These are phyloP conservation scores for Microplitis demolitor DNA, from an alignment of 1,140 invertebrate species.

Conservation along the genomic window DNA sequence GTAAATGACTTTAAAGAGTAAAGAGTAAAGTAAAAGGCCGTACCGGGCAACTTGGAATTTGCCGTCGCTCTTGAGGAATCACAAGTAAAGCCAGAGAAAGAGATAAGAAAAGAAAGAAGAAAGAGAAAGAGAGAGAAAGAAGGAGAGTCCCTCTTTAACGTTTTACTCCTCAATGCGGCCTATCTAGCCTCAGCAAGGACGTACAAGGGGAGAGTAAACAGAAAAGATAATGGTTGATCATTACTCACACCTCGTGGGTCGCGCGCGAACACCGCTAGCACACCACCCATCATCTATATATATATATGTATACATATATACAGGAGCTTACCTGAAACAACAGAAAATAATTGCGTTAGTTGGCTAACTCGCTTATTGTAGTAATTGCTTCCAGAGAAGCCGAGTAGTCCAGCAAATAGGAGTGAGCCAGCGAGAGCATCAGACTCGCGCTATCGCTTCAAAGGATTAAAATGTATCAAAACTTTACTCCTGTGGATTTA, in stretches of 20 bases:
- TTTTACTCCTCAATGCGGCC: slow-evolving; percentile 19
- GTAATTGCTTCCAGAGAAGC: slow-evolving; percentile 21
- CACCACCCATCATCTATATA: slow-evolving; percentile 1
- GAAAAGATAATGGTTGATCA: slow-evolving; percentile 52
- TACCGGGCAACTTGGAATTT: not conserved
- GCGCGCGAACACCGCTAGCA: slow-evolving; percentile 7
- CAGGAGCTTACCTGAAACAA: slow-evolving; percentile 53
- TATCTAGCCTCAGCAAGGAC: slow-evolving; percentile 34
- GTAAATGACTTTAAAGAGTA: not conserved
- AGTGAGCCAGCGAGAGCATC: not conserved
- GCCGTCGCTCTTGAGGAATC: not conserved
- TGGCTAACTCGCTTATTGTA: slow-evolving; percentile 21
- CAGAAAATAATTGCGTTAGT: slow-evolving; percentile 54
- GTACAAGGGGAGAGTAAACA: slow-evolving; percentile 45
- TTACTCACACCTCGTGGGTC: slow-evolving; percentile 45
- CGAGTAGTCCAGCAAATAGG: not conserved
- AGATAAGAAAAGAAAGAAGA: no score
- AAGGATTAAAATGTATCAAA: slow-evolving; percentile 24
- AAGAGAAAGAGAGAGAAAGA: no score
- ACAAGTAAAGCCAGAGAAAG: no score
- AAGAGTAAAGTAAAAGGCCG: not conserved
- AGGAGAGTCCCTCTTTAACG: not conserved
- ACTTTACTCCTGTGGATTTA: not conserved
- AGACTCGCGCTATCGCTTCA: not conserved
- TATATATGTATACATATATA: no score